Conservation (phyloP, 2,797 vertebrate genomes). For the Schizothorax lantsangensis region DNA sequence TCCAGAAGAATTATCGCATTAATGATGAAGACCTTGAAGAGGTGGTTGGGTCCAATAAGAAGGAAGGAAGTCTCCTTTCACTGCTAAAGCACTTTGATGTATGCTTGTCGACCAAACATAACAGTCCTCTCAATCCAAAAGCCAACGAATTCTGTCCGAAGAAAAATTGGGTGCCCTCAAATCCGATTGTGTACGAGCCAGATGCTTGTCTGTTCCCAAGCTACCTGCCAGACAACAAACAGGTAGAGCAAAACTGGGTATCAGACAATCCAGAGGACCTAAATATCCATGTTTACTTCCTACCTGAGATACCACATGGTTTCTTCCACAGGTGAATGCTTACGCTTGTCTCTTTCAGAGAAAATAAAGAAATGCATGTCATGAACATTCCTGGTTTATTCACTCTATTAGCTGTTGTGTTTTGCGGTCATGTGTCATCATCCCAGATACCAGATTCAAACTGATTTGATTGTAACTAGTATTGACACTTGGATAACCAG, state of each 20-base stretch:
- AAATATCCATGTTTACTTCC: conserved; percentile 73
- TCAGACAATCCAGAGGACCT: conserved; percentile 74
- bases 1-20: conserved; percentile 55
- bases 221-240: conserved; percentile 70
- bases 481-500: neutral
- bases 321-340: conserved; percentile 80
- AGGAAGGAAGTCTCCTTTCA: conserved; percentile 74
- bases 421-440: neutral
- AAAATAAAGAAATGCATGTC: neutral
- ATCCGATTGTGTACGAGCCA: conserved; percentile 47
- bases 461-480: neutral
- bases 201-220: conserved; percentile 78
- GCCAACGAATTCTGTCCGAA: conserved; percentile 75
- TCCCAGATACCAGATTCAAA: neutral
- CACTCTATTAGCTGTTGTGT: neutral
- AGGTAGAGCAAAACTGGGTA: conserved; percentile 75
- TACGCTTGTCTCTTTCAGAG: neutral
- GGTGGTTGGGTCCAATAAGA: conserved; percentile 69
- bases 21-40: conserved; percentile 69
- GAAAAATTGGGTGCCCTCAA: conserved; percentile 53
- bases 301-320: conserved; percentile 76
- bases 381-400: neutral
- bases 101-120: conserved; percentile 71
- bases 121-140: conserved; percentile 66
- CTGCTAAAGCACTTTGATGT: conserved; percentile 81